phyloP scores from a whole-genome alignment of 2,888 invertebrate genomes.

The Uropetala carovei region DNA sequence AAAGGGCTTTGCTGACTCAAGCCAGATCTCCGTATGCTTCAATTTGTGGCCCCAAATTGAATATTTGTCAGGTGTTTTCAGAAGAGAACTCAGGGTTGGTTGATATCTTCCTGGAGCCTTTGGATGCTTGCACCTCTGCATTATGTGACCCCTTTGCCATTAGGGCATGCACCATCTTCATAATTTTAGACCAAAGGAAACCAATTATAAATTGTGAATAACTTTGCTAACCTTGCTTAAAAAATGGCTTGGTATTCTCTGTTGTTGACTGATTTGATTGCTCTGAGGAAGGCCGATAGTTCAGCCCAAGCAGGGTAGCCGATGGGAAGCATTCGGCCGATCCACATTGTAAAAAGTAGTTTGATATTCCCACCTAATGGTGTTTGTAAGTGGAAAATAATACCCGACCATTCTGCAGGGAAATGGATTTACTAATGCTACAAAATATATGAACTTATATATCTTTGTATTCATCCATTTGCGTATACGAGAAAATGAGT shows the following conservation, averaged over 20 bases:
- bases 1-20: neutral
- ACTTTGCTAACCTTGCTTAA: slow-evolving; percentile 64
- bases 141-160: slow-evolving; percentile 49
- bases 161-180: slow-evolving; percentile 62
- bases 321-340: slow-evolving; percentile 56
- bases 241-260: slow-evolving; percentile 63
- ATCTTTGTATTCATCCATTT: slow-evolving; percentile 64
- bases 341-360: slow-evolving; percentile 64
- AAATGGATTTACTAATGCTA: slow-evolving; percentile 62
- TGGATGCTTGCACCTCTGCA: slow-evolving; percentile 61
- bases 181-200: slow-evolving; percentile 64
- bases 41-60: slow-evolving; percentile 59
- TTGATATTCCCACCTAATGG: slow-evolving; percentile 62
- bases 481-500: slow-evolving; percentile 63
- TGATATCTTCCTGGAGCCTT: slow-evolving; percentile 62
- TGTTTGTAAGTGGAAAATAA: slow-evolving; percentile 64
- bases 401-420: slow-evolving; percentile 64
- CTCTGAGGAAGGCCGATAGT: slow-evolving; percentile 64
- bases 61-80: slow-evolving; percentile 41
- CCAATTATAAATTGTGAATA: slow-evolving; percentile 61
- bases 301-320: slow-evolving; percentile 64
- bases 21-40: neutral
- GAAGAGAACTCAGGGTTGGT: slow-evolving; percentile 3
- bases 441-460: slow-evolving; percentile 64
- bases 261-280: slow-evolving; percentile 64